Evolutionary conservation across 2,797 vertebrate genomes (phyloP), one percentile per base, ranked within the genome.

Genomic region (Rhinichthys osculus): DNA sequence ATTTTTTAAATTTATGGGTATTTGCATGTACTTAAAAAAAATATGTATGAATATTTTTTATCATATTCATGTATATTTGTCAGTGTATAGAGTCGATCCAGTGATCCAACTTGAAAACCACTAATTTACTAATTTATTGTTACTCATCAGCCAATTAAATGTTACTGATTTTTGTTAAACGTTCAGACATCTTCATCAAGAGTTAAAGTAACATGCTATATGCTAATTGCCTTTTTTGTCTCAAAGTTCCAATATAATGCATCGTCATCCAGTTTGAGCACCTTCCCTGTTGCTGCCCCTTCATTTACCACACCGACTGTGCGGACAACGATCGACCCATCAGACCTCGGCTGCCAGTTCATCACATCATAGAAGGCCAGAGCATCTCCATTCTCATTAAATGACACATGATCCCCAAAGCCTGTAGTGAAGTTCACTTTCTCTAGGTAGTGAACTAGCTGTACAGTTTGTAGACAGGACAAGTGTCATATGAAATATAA

Each of bases 361-460:
- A 94, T 89, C 11, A 95, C 80, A 62, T 94, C 94, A 81, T 94
- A 94, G 23, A 92, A 90, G 80, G 91, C 91, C 77, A 93, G 79
- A 27, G 91, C 91, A 77, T 93, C 92, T 30, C 92, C 94, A 44
- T 94, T 94, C 23, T 94, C 83, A 86, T 94, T 92, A 88, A 95
- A 95, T 21, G 91, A 92, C 40, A 94, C 93, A 38, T 89, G 74
- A 73, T 94, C 93, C 30, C 92, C 93, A 86, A 91, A 94, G 9
- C 85, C 3, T 81, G 92, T 94, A 9, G 92, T 92, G 71, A 93
- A 94, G 83, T 92, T 91, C 5, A 93, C 90, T 13, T 85, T 91
- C 84, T 91, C 73, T 84, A 94, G 81, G 33, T 93, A 94, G 85
- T 92, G 77, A 23, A 92, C 72, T 59, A 94, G 77, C 93, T 94